Evolutionary conservation across 1,140 invertebrate species (phyloP), one percentile per base, ranked within the genome.

Genomic region (Danaus plexippus): DNA sequence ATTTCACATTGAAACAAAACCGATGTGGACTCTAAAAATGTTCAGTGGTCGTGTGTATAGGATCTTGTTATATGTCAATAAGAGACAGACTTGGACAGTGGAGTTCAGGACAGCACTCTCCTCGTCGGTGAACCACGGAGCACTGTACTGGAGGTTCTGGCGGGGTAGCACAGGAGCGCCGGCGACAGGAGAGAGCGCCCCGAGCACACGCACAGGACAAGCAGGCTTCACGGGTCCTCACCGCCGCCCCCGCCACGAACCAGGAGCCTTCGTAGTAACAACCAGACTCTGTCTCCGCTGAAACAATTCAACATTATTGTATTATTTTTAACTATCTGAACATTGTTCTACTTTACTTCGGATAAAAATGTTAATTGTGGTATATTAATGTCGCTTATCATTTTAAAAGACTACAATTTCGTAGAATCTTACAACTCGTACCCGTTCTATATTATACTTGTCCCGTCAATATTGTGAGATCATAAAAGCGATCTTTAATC

Each of bases 81-180:
- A 32, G 22, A 32, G 22, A 55, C 13, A 52, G 13, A 88, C 85
- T 79, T 76, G 91, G 88, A 72, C 95, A 96, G 49, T 92, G 89
- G 48, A 96, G 77, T 65, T 94, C 90, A 1, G 93, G 89, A 69
- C 95, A 96, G 78, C 94, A 96, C 15, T 89, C 85, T 54, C 90
- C 90, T 51, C 89, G 88, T 59, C 89, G 88, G 47, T 93, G 91
- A 15, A 92, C 80, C 5, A 92, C 83, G 22, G 92, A 89, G 72
- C 95, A 96, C 44, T 92, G 91, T 2, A 88, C 68, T 51, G 92
- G 91, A 12, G 93, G 91, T 76, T 92, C 91, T 4, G 93, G 92
- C 61, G 94, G 88, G 60, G 68, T 52, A 8, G 92, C 92, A 70
- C 94, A 95, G 9, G 95, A 90, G 46, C 93, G 89, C 50, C 95